Percentiles rank a stretch among this genome's conserved stretches.
These are phyloP conservation scores for Nephrotoma flavescens DNA, from an alignment of 2,888 invertebrate genomes.

Conservation along the genomic window DNA sequence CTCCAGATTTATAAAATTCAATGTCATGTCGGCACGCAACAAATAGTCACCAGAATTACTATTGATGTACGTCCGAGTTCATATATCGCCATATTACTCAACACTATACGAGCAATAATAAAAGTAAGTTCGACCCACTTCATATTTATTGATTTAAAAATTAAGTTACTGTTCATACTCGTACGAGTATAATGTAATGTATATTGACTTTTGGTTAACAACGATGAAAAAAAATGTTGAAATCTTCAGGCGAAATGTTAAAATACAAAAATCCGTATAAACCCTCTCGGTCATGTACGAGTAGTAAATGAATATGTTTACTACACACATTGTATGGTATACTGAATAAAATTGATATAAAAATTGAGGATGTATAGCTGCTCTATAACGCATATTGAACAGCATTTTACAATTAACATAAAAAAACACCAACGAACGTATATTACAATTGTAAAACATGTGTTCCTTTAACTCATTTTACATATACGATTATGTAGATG, in stretches of 20 bases:
- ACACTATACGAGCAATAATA: no score
- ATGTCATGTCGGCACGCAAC: no score
- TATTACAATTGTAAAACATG: neutral
- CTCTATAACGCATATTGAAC: neutral
- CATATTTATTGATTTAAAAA: no score
- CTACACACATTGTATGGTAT: neutral
- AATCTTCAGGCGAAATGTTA: neutral
- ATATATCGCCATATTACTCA: no score
- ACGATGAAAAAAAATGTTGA: neutral
- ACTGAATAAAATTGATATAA: neutral
- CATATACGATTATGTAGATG: neutral
- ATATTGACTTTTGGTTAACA: no score
- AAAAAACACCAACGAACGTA: neutral
- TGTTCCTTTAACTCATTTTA: neutral
- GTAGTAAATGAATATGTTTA: neutral
- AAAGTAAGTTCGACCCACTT: no score
- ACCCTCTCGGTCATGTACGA: neutral
- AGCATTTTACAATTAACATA: neutral
- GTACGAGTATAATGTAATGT: no score
- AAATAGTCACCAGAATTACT: no score
- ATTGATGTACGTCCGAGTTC: no score
- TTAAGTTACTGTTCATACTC: no score
- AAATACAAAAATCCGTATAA: neutral
- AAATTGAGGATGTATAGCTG: neutral
- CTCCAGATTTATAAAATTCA: no score